Evolutionary conservation across 2,888 invertebrate genomes (phyloP), one percentile per base, ranked within the genome.

Genomic region (Keiferia lycopersicella): DNA sequence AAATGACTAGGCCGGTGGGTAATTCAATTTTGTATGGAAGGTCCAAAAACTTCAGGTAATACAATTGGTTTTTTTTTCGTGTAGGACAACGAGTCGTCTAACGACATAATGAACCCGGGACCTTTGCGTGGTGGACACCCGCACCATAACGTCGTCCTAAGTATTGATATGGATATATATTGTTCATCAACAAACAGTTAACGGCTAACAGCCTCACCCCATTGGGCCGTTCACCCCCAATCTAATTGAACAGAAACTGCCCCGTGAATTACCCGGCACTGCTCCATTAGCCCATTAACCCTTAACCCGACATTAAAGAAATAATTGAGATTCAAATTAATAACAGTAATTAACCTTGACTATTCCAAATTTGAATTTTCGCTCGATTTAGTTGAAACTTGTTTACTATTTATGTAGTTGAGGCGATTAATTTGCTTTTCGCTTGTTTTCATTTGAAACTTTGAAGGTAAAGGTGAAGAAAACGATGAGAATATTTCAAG

Each of bases 311-410:
- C 64, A 62, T 62, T 62, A 45, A 63, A 62, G 39, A 62, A 64
- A 64, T 66, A 64, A 66, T 66, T 64, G 59, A 51, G 26, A 57
- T 39, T 50, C 22, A 62, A 62, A 66, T 64, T 62, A 64, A 66
- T 66, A 59, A 59, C 64, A 14, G 11, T 3, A 53, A 64, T 64
- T 53, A 62, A 56, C 60, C 61, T 30, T 64, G 30, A 56, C 56
- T 64, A 60, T 18, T 51, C 53, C 18, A 14, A 38, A 22, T 16
- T 39, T 59, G 18, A 34, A 39, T 38, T 59, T 20, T 59, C 20
- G 51, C 22, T 53, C 14, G 12, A 53, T 12, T 53, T 53, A 22
- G 51, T 53, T 53, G 51, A 26, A 22, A 6, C 12, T 12, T 22
- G 51, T 22, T 12, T n/a, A n/a, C n/a, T 22, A 22, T 53, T 53